These are phyloP conservation scores for Campodea augens DNA, from an alignment of 1,140 invertebrate genomes.

Conservation along the genomic window DNA sequence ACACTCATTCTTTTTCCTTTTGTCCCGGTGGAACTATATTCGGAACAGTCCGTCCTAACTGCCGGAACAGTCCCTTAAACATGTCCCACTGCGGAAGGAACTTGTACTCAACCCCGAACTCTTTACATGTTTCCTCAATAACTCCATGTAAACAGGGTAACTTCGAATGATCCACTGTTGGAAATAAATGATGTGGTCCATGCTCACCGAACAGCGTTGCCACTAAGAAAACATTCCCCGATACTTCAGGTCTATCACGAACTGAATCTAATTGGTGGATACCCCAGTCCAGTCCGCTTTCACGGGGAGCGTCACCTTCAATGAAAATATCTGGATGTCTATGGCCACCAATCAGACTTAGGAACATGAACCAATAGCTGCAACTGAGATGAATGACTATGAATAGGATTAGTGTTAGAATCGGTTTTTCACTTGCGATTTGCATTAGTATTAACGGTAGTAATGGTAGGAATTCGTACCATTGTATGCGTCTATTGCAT, in stretches of 20 bases:
- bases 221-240: slow-evolving; percentile 40
- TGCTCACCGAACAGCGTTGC: slow-evolving; percentile 58
- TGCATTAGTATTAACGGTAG: not conserved
- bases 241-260: slow-evolving; percentile 47
- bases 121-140: slow-evolving; percentile 41
- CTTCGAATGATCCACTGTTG: slow-evolving; percentile 54
- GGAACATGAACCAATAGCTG: slow-evolving; percentile 39
- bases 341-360: slow-evolving; percentile 57
- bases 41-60: slow-evolving; percentile 32
- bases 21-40: slow-evolving; percentile 20
- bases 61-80: slow-evolving; percentile 43
- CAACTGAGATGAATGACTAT: slow-evolving; percentile 15
- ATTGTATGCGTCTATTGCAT: slow-evolving; percentile 10
- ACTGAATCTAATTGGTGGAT: slow-evolving; percentile 53
- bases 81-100: slow-evolving; percentile 22
- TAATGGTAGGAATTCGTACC: slow-evolving; percentile 12
- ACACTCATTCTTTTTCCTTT: no score
- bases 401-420: slow-evolving; percentile 11
- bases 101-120: slow-evolving; percentile 39
- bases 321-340: slow-evolving; percentile 68
- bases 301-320: slow-evolving; percentile 45
- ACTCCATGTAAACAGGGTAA: slow-evolving; percentile 40
- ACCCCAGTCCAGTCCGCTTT: slow-evolving; percentile 50
- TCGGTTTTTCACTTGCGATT: not conserved
- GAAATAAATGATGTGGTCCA: slow-evolving; percentile 58